phyloP scores from a whole-genome alignment of 2,888 invertebrate species.

The Noctua comes region DNA sequence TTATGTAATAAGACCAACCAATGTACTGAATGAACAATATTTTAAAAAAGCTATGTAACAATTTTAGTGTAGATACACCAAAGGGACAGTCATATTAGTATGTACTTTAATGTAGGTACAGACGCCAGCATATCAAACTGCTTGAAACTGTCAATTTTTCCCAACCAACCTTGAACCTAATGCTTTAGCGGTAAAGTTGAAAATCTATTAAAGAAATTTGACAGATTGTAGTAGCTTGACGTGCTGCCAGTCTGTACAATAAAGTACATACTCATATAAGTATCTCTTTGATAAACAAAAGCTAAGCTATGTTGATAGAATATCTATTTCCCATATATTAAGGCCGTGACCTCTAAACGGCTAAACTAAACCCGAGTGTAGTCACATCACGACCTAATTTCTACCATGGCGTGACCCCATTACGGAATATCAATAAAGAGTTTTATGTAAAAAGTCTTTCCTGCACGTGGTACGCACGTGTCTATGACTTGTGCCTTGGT shows the following conservation, averaged over 20 bases:
- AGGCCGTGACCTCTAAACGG: slow-evolving; percentile 48
- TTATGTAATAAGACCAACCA: not conserved
- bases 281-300: not conserved
- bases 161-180: no score
- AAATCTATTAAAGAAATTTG: no score
- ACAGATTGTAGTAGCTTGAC: no score
- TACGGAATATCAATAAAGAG: slow-evolving; percentile 47
- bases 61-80: no score
- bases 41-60: not conserved
- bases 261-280: no score
- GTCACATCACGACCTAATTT: slow-evolving; percentile 56
- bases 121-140: no score
- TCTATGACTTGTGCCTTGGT: not conserved
- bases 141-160: no score
- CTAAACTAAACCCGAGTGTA: slow-evolving; percentile 39
- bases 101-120: no score
- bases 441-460: slow-evolving; percentile 34
- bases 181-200: no score
- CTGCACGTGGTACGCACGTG: slow-evolving; percentile 29
- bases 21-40: not conserved
- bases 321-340: slow-evolving; percentile 28
- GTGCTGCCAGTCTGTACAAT: no score
- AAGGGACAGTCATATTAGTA: no score
- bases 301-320: not conserved
- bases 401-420: slow-evolving; percentile 42